Base-by-base conservation (phyloP, 2,888 invertebrate genomes). In the Fabriciana adippe region DNA sequence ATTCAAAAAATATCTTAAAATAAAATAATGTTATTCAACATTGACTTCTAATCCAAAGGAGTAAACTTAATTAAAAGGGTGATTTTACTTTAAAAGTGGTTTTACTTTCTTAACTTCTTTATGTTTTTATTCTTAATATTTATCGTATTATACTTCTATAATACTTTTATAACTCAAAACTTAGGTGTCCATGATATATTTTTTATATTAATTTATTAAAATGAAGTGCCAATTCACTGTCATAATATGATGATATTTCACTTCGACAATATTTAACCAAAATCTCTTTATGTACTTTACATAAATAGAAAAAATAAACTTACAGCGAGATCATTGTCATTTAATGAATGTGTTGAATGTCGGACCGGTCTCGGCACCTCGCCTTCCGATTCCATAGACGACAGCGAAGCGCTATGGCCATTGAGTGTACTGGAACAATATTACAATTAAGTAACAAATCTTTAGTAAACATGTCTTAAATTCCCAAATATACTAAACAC, bases 311-410 rank as follows among this genome's bases (percentile, higher is more conserved):
- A 64, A 64, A 8, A 48, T n/a, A 31, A 67, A 88, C 91, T 91
- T 84, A 96, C 96, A 88, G 97, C 97, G 74, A 97, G 93, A 88
- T 97, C 97, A 74, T 97, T 97, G 84, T 97, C 97, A 80, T 97
- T 97, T 71, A 97, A 93, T 0, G 97, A 97, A 85, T 97, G 97
- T 3, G 97, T 97, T 55, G 94, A 94, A 68, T 94, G 93, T 66
- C 93, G 87, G 70, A 91, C 94, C 6, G 93, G 94, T 76, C 94
- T 89, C 64, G 94, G 94, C 72, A 93, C 94, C 80, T 97, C 97
- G 72, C 96, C 96, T 82, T 97, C 97, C 41, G 97, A 97, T 85
- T 97, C 97, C 93, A 97, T 95, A 0, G 93, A 93, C 2, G 93
- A 93, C 0, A 93, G 81, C 31, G 93, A 93, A 55, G 93, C 93